These are phyloP conservation scores for Drosophila villosipedis DNA, from an alignment of 2,888 invertebrate genomes.

Conservation along the genomic window DNA sequence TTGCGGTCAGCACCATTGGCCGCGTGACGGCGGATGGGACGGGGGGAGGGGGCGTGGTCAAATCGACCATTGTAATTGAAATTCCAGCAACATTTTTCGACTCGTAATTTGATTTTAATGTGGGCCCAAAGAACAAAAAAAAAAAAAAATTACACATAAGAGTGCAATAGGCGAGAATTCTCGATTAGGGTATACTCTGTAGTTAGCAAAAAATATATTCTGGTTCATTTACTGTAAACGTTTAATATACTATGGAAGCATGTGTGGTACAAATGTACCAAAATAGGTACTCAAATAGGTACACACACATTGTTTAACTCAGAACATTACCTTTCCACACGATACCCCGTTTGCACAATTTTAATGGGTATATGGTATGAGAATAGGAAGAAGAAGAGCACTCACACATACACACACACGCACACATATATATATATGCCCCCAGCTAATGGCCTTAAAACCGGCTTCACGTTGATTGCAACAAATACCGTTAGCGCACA, in stretches of 20 bases:
- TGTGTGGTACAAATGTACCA: slow-evolving; percentile 2
- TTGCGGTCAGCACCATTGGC: slow-evolving; percentile 34
- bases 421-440: neutral
- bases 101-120: slow-evolving; percentile 72
- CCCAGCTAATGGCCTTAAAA: slow-evolving; percentile 59
- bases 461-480: slow-evolving; percentile 66
- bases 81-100: slow-evolving; percentile 62
- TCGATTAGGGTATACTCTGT: neutral
- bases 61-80: slow-evolving; percentile 69
- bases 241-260: no score
- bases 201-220: neutral
- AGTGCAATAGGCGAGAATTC: neutral
- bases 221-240: neutral
- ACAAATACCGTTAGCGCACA: slow-evolving; percentile 33
- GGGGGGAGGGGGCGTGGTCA: neutral
- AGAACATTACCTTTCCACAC: neutral
- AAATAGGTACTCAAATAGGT: neutral
- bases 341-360: neutral
- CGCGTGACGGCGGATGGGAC: neutral
- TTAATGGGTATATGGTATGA: neutral
- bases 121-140: slow-evolving; percentile 22
- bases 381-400: slow-evolving; percentile 3
- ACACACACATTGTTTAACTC: neutral
- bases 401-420: neutral
- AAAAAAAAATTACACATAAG: slow-evolving; percentile 3